Evolutionary conservation across 2,888 invertebrate species (phyloP), one percentile per base, ranked within the genome.

Genomic region (Rhabditoides inermis): DNA sequence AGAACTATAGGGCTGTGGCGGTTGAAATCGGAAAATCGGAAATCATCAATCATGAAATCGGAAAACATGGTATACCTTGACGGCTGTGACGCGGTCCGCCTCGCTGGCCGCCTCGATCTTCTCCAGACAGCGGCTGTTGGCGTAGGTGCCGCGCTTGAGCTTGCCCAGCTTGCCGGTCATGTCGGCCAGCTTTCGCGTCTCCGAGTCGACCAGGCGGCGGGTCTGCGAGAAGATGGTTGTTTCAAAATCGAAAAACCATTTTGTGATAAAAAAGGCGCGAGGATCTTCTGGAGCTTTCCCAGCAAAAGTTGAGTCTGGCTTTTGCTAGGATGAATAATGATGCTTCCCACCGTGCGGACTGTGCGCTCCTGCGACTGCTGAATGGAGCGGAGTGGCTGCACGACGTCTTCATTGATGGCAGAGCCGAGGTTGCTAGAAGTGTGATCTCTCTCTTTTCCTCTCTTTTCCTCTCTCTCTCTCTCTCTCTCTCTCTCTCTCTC

Each of bases 351-450:
- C 7, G 65, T 58, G 32, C 64, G 48, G 27, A 68, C 60, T 5
- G 61, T 64, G 46, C 60, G 62, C 42, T 65, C 58, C 47, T 68
- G 63, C 26, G 42, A 57, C 26, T 51, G 49, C 26, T 66, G 63
- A 22, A 68, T 60, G 10, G 65, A 60, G 30, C 63, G 39, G n/a
- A 68, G 44, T 22, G 68, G 68, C 50, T 68, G 68, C 22, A 66
- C 61, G 45, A 68, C 55, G 47, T 68, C 68, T 44, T 68, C 68
- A 15, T 59, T 60, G 51, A 66, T 52, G 7, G 68, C 66, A 0
- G 68, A 63, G 12, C 64, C 64, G 12, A 68, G 58, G 27, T 68
- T 68, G 51, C 68, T 65, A 53, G 45, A 63, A 52, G 20, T 26
- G 30, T 25, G 5, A 28, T 28, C 10, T 2, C 12, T 12, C n/a